phyloP scores from a whole-genome alignment of 2,113 vertebrate species.

The Bos javanicus region DNA sequence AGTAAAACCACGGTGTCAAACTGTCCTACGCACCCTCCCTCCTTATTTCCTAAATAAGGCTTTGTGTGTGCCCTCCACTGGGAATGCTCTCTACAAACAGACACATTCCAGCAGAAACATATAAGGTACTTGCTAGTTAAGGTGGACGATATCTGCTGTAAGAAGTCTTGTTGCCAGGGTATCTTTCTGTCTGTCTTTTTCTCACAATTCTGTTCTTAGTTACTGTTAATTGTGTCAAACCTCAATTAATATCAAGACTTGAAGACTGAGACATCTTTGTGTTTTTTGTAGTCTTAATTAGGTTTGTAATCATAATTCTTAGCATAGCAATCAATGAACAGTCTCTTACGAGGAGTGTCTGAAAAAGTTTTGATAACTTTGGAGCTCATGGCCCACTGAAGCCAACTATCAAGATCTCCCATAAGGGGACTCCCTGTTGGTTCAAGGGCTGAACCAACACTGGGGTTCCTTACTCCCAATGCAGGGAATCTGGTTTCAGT shows the following conservation, averaged over 20 bases:
- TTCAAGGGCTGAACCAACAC: not conserved
- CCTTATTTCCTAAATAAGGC: not conserved
- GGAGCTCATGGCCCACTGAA: not conserved
- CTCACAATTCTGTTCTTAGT: not conserved
- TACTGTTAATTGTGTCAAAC: not conserved
- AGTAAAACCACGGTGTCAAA: not conserved
- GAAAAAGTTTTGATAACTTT: not conserved
- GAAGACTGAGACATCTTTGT: not conserved
- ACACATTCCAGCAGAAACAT: not conserved
- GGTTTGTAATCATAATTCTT: not conserved
- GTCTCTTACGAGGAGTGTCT: not conserved
- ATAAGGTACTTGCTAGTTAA: not conserved
- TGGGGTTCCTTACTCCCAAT: not conserved
- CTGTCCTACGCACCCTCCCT: not conserved
- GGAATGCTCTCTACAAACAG: not conserved
- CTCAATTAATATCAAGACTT: not conserved
- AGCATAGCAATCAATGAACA: not conserved
- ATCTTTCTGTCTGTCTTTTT: not conserved
- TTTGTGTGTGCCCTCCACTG: not conserved
- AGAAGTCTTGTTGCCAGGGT: not conserved
- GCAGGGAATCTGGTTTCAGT: not conserved
- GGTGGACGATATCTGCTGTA: not conserved
- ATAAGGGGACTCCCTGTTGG: not conserved
- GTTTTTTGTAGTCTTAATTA: not conserved
- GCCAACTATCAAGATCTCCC: not conserved